Evolutionary conservation across 1,140 invertebrate species (phyloP).

Genomic region (Drosophila lacertosa): DNA sequence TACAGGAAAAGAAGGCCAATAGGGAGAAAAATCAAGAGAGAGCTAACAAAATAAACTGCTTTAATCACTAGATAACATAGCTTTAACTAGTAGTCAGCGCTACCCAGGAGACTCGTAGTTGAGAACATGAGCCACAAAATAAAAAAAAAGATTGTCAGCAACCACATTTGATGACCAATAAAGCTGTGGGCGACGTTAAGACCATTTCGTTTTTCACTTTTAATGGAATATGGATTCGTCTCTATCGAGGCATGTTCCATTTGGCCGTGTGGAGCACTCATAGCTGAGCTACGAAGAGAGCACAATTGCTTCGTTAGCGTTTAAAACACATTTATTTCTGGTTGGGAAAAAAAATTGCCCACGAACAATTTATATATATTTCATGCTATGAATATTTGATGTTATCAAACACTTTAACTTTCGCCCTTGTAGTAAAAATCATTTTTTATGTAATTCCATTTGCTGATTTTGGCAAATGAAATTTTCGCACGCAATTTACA

Average conservation of each 20-base stretch:
- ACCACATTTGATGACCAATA: slow-evolving; percentile 9
- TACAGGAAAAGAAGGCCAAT: slow-evolving; percentile 3
- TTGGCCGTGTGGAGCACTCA: background rate
- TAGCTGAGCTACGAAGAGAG: background rate
- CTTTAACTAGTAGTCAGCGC: background rate
- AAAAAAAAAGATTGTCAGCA: background rate
- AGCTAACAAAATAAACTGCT: slow-evolving; percentile 48
- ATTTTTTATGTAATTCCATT: slow-evolving; percentile 58
- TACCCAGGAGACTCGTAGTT: background rate
- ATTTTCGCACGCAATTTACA: slow-evolving; percentile 67
- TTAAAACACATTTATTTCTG: slow-evolving; percentile 52
- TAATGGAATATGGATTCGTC: background rate
- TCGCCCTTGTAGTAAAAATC: slow-evolving; percentile 22
- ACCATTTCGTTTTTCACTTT: background rate
- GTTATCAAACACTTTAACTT: slow-evolving; percentile 50
- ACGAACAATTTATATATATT: slow-evolving; percentile 44
- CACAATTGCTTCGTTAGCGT: slow-evolving; percentile 70
- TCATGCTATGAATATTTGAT: slow-evolving; percentile 71
- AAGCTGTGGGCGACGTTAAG: background rate
- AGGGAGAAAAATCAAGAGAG: slow-evolving; percentile 5
- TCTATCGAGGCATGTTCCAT: background rate
- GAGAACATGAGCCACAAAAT: background rate
- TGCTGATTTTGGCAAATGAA: slow-evolving; percentile 65
- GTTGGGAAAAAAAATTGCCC: slow-evolving; percentile 13
- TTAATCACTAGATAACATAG: slow-evolving; percentile 43